A percentile compares a stretch with the other conserved stretches of the same genome.
Evolutionary conservation across 2,888 invertebrate species (phyloP).

Genomic region (Hypercompe scribonia): DNA sequence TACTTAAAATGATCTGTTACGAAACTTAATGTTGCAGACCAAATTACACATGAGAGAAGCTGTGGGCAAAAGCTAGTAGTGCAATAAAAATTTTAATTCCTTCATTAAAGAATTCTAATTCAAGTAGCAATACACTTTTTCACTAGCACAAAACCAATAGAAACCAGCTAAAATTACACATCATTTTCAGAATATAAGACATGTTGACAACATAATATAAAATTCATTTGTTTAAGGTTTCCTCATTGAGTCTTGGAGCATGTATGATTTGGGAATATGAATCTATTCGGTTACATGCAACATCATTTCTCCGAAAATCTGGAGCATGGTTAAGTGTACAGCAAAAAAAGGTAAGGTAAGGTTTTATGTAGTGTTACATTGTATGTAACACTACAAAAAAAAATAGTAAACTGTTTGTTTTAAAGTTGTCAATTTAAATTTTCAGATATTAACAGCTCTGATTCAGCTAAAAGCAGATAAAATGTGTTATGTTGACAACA

Average conservation of each 20-base stretch:
- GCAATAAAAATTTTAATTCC: background rate
- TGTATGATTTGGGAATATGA: constrained; percentile 97
- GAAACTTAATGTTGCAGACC: too few species aligned
- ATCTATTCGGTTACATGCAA: constrained; percentile 84
- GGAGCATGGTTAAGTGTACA: constrained; percentile 83
- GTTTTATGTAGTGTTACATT: background rate
- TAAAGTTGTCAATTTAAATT: too few species aligned
- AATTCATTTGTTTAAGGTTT: constrained; percentile 76
- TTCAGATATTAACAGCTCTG: too few species aligned
- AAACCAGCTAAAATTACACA: too few species aligned
- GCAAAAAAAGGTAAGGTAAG: constrained; percentile 65
- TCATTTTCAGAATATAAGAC: background rate
- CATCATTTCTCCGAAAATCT: constrained; percentile 82
- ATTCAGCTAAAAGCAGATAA: too few species aligned
- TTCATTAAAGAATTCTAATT: background rate
- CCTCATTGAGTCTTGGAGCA: constrained; percentile 89
- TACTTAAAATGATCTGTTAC: too few species aligned
- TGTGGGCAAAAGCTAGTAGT: too few species aligned
- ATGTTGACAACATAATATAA: background rate
- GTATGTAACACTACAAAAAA: too few species aligned
- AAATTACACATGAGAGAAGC: too few species aligned
- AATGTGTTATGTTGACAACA: too few species aligned
- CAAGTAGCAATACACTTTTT: background rate
- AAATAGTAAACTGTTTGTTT: too few species aligned
- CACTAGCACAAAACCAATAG: background rate